These are phyloP conservation scores for Otis tarda DNA, from an alignment of 2,113 vertebrate species.

Conservation along the genomic window DNA sequence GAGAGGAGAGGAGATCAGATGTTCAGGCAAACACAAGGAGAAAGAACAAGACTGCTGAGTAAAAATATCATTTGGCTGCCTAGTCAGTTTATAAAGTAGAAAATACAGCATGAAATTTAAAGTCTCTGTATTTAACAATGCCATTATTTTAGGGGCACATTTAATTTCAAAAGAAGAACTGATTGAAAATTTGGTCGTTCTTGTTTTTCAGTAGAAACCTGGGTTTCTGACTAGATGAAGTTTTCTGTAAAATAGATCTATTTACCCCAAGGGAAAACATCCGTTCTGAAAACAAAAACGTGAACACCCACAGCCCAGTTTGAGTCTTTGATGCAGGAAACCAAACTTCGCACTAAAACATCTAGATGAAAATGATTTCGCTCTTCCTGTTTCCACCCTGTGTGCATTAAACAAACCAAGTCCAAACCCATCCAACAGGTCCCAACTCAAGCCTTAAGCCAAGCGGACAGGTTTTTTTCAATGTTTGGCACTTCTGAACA, in stretches of 20 bases:
- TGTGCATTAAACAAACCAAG: not conserved
- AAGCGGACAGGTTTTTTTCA: not conserved
- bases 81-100: not conserved
- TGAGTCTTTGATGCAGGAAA: not conserved
- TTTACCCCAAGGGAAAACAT: not conserved
- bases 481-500: not conserved
- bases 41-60: not conserved
- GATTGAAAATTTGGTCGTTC: not conserved
- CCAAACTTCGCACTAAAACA: not conserved
- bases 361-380: not conserved
- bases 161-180: conserved; percentile 17
- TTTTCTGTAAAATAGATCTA: not conserved
- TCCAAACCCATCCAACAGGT: not conserved
- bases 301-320: not conserved
- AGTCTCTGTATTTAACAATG: conserved; percentile 22
- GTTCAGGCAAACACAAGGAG: not conserved
- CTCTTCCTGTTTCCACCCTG: not conserved
- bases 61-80: conserved; percentile 10
- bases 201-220: not conserved
- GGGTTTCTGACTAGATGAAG: not conserved
- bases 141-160: conserved; percentile 28
- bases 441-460: not conserved
- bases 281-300: not conserved
- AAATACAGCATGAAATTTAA: conserved; percentile 30
- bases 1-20: conserved; percentile 4